Conservation (phyloP, 37 sponge, comb jelly and placozoan genomes). For the Crambe crambe region DNA sequence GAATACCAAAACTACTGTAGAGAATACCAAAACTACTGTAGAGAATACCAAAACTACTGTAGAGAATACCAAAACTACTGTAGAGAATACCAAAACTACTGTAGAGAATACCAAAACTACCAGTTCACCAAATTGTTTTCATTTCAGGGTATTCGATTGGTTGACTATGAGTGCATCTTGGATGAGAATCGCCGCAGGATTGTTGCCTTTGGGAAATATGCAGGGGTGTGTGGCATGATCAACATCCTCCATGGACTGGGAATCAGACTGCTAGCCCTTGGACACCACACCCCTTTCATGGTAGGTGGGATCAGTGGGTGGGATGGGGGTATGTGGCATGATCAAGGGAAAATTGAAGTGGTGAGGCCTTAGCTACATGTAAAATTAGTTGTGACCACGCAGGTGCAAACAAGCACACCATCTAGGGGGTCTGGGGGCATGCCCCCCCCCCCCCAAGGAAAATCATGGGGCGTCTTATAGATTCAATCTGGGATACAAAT, state of each 20-base stretch:
- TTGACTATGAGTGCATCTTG: conserved; percentile 93
- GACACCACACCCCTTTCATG: conserved; percentile 95
- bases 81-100: too few relatives aligned
- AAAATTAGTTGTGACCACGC: background rate
- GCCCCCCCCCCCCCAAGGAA: background rate
- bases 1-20: too few relatives aligned
- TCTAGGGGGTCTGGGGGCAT: too few relatives aligned
- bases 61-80: too few relatives aligned
- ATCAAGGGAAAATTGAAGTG: too few relatives aligned
- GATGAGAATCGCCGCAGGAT: conserved; percentile 70
- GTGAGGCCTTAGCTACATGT: too few relatives aligned
- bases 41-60: too few relatives aligned
- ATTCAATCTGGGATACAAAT: too few relatives aligned
- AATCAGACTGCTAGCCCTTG: conserved; percentile 84
- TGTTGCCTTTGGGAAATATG: conserved; percentile 96
- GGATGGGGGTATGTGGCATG: too few relatives aligned
- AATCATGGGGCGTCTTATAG: background rate
- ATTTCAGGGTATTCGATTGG: conserved; percentile 73
- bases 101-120: too few relatives aligned
- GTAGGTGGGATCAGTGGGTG: conserved; percentile 15
- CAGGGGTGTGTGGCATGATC: conserved; percentile 86
- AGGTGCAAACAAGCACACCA: background rate
- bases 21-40: too few relatives aligned
- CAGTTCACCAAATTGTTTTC: background rate
- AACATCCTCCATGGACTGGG: conserved; percentile 97